Base-by-base conservation (phyloP, 2,888 invertebrate species). In the Drosophila siamana region DNA sequence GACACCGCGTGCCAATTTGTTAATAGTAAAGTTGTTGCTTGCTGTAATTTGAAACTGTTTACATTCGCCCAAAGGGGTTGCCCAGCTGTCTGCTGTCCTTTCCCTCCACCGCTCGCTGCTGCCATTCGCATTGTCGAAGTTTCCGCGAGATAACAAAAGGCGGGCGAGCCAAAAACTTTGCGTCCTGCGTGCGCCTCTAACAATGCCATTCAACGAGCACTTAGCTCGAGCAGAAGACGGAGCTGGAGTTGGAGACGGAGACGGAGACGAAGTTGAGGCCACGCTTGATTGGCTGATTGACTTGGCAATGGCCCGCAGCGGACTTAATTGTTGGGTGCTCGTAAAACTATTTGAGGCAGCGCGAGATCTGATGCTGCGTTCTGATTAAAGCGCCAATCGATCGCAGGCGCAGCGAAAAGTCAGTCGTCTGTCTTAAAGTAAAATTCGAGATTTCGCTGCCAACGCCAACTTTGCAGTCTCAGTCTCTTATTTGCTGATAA, bases 1-100 rank as follows among this genome's bases (percentile, higher is more conserved):
- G 61, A 66, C 75, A 66, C 69, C 69, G 73, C 78, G 81, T 81
- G 82, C 83, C 83, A 83, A 83, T 83, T 83, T 85, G 85, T 83
- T 83, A 83, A 83, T 82, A 82, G 82, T 5, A 11, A 73, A 76
- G 50, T 80, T 64, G 65, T n/a, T n/a, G 73, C 19, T 52, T 74
- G 63, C 61, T 85, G 78, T 85, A 83, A 85, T 82, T 85, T 60
- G 74, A 82, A 76, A 82, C 82, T 84, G 82, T 82, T 82, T 82
- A 78, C 81, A 80, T 52, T 75, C 63, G 78, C 79, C 72, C 51
- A 48, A 64, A 72, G 65, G 59, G 64, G 16, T 46, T 44, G n/a
- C 8, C 2, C 11, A 15, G 33, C n/a, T 33, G n/a, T 33, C 33
- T 28, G 3, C 28, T n/a, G n/a, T n/a, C n/a, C n/a, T n/a, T n/a